These are phyloP conservation scores for Lutjanus campechanus DNA, from an alignment of 2,797 vertebrate genomes.

Conservation along the genomic window DNA sequence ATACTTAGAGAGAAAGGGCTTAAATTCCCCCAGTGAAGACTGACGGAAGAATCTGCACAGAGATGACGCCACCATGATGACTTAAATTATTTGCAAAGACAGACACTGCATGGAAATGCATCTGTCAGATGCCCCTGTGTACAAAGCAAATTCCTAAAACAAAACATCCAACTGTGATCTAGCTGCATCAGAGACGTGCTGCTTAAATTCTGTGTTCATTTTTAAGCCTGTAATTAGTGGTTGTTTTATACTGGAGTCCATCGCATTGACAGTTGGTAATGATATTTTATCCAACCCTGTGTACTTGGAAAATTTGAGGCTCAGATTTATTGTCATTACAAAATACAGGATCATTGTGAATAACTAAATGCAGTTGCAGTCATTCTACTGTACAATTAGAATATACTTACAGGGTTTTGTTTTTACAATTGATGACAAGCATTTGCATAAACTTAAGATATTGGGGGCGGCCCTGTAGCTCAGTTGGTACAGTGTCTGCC, in stretches of 20 bases:
- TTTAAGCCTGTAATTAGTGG: background rate
- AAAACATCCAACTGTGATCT: background rate
- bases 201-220: background rate
- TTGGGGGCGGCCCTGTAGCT: too few species aligned
- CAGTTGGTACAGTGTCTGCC: too few species aligned
- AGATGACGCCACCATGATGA: background rate
- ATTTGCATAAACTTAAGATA: too few species aligned
- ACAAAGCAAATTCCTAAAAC: background rate
- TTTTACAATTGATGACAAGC: too few species aligned
- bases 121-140: background rate
- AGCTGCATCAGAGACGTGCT: background rate
- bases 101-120: background rate
- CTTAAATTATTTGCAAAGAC: background rate
- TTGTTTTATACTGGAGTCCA: background rate
- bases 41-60: background rate
- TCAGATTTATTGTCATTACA: background rate
- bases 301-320: background rate
- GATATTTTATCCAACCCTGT: background rate
- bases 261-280: background rate
- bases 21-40: conserved; percentile 2
- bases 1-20: conserved; percentile 6
- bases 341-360: background rate
- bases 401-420: too few species aligned
- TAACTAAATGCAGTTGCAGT: background rate
- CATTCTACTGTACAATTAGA: background rate